Evolutionary conservation across 2,113 vertebrate genomes (phyloP).

Genomic region (Melospiza melodia): DNA sequence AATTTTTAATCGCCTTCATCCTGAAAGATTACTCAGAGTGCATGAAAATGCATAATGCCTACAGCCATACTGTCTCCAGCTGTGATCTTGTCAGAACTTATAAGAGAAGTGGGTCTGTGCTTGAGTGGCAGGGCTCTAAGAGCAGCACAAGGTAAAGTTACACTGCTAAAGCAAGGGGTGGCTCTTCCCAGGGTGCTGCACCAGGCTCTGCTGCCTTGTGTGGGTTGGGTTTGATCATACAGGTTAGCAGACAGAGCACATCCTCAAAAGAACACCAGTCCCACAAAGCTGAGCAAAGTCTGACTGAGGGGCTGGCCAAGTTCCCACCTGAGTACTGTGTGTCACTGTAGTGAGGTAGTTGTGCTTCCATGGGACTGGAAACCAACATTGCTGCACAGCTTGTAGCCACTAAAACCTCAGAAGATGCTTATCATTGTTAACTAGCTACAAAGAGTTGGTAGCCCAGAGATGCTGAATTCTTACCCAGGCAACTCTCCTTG

Average conservation of each 20-base stretch:
- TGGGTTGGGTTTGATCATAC: neutral
- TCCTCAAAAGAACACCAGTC: neutral
- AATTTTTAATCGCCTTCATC: neutral
- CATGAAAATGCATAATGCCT: neutral
- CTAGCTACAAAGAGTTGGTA: neutral
- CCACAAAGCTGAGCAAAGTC: neutral
- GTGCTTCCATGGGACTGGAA: neutral
- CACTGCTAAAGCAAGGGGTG: neutral
- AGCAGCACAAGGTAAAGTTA: neutral
- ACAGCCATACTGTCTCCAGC: neutral
- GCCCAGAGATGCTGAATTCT: neutral
- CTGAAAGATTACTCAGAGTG: neutral
- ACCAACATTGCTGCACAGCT: neutral
- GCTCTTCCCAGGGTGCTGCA: neutral
- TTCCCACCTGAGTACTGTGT: neutral
- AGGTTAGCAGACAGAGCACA: neutral
- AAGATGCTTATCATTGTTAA: neutral
- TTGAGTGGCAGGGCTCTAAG: neutral
- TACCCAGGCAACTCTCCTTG: neutral
- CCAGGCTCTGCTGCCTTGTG: neutral
- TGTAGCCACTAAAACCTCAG: neutral
- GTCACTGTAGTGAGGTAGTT: neutral
- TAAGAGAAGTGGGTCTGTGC: neutral
- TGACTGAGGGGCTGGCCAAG: no score
- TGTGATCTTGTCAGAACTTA: neutral